Percentiles rank a stretch among this genome's conserved stretches.
These are phyloP conservation scores for Sapayoa aenigma DNA, from an alignment of 2,113 vertebrate genomes.

Conservation along the genomic window DNA sequence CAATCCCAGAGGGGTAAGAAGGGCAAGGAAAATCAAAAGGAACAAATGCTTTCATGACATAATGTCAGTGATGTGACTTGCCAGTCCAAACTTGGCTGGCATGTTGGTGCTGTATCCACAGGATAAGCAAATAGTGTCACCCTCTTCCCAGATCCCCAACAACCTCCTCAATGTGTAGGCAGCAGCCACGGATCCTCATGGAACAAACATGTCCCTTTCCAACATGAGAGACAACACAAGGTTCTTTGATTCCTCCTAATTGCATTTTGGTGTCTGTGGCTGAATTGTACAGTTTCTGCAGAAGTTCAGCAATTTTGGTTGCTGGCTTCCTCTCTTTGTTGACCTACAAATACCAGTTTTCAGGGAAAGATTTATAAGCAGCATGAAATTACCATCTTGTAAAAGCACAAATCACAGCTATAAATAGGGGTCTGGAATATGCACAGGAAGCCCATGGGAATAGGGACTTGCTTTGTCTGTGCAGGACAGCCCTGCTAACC, in stretches of 20 bases:
- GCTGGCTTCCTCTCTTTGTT: neutral
- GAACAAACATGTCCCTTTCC: neutral
- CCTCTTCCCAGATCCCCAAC: neutral
- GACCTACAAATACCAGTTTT: slow-evolving; percentile 23
- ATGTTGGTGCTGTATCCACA: neutral
- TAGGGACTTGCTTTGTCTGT: neutral
- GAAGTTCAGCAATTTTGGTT: slow-evolving; percentile 36
- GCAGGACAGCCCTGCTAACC: neutral
- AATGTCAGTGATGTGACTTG: neutral
- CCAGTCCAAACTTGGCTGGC: slow-evolving; percentile 7
- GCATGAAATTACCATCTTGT: slow-evolving; percentile 15
- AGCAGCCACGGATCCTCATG: neutral
- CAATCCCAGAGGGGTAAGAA: neutral
- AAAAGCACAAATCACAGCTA: neutral
- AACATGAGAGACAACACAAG: neutral
- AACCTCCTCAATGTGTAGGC: neutral
- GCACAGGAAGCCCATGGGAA: neutral
- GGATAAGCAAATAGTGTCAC: neutral
- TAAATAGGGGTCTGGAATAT: slow-evolving; percentile 39
- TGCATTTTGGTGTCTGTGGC: neutral
- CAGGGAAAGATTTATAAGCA: slow-evolving; percentile 13
- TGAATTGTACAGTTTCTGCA: neutral
- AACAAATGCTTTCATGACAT: neutral
- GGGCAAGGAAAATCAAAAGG: neutral
- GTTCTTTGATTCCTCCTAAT: neutral